Base-by-base conservation (phyloP, 2,797 vertebrate species). In the Threskiornis aethiopicus region DNA sequence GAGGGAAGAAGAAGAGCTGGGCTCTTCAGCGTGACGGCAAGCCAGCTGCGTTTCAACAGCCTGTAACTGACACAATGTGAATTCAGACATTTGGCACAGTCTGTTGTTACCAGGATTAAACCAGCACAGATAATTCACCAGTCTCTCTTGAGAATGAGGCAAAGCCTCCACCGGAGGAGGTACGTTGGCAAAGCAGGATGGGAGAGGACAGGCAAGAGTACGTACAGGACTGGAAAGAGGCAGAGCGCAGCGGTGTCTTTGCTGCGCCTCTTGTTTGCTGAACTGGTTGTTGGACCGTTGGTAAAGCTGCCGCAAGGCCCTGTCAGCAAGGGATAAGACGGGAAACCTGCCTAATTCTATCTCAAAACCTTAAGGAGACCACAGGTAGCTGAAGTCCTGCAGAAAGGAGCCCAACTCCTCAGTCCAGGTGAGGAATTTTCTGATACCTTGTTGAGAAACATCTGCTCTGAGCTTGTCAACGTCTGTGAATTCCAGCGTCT, bases 31-130 rank as follows among this genome's bases (percentile, higher is more conserved):
- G 3, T 33, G 84, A 85, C 59, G 58, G 76, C 84, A 94, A 93
- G 39, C 84, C 87, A 93, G 82, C 84, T 81, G 84, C 9, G 0
- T 83, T 87, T 84, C 66, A 86, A 42, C 89, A 96, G 92, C 82
- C 91, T 67, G 39, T 21, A 80, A 85, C 82, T 39, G 87, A 96
- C 58, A 85, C 72, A 33, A 72, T 0, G 11, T 35, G 58, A 90
- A 80, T 51, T 69, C 92, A 93, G 91, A 93, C 88, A 37, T 95
- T 95, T 96, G 95, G 96, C 95, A 94, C 91, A 17, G 87, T 85
- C 96, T n/a, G 35, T 73, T 65, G 49, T 79, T 86, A 93, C 71
- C 91, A 72, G 84, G 89, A 91, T 91, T 73, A 80, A 95, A 82
- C 57, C 44, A 94, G 87, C 67, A 73, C 39, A 59, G 61, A 39